Conservation (phyloP, 1,140 invertebrate species). For the Papilio polyxenes region DNA sequence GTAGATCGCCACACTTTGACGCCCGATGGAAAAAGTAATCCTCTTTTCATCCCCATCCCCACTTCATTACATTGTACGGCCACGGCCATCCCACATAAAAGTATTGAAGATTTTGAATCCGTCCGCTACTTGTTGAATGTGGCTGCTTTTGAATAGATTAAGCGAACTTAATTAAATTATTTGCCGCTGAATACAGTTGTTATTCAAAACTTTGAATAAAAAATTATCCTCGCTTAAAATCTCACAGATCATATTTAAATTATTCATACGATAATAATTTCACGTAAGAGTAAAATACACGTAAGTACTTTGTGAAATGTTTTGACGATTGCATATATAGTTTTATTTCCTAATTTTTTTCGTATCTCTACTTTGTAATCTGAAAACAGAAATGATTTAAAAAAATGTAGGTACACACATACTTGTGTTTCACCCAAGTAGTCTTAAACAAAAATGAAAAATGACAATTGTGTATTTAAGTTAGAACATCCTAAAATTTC, state of each 20-base stretch:
- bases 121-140: constrained; percentile 73
- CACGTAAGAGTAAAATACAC: neutral
- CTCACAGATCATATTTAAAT: constrained; percentile 2
- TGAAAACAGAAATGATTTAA: too few species aligned
- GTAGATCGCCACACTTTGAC: constrained; percentile 78
- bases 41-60: constrained; percentile 67
- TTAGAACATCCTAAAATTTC: neutral
- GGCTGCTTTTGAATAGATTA: constrained; percentile 70
- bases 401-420: too few species aligned
- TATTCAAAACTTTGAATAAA: constrained; percentile 30
- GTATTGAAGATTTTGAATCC: constrained; percentile 67
- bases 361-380: too few species aligned
- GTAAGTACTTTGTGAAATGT: neutral
- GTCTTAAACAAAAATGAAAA: neutral
- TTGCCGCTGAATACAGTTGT: constrained; percentile 52
- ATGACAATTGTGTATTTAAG: neutral
- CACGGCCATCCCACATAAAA: constrained; percentile 55
- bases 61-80: constrained; percentile 74
- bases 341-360: too few species aligned
- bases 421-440: too few species aligned
- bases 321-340: too few species aligned
- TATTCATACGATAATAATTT: constrained; percentile 26
- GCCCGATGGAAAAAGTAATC: constrained; percentile 74
- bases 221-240: constrained; percentile 8
- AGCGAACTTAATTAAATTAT: constrained; percentile 70